Evolutionary conservation across 2,888 invertebrate genomes (phyloP), one percentile per base, ranked within the genome.

Genomic region (Yponomeuta sedellus): DNA sequence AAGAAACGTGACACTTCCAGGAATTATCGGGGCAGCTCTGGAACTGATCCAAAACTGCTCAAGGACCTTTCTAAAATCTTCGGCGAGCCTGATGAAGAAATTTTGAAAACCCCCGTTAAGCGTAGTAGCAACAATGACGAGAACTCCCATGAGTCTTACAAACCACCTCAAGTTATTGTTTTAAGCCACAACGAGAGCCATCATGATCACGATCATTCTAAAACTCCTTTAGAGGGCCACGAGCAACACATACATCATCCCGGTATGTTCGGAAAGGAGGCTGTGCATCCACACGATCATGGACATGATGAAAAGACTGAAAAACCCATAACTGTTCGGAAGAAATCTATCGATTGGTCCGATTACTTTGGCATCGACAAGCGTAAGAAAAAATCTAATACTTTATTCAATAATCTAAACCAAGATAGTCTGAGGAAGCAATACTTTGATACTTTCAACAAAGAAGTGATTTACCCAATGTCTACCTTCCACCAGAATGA

Each of bases 281-380:
- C 71, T 57, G 66, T 58, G 10, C 63, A 63, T 39, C 20, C 28
- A 22, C 61, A 63, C 16, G 56, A 39, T 40, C 61, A 44, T 16
- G 64, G 56, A 40, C 57, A 66, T 44, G n/a, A 25, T 12, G 12
- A 52, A 3, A 16, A 52, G 16, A 70, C 77, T 25, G 91, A 92
- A 44, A 92, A 91, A 71, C 86, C 90, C 10, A 89, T 93, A 58
- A 87, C 89, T 34, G 81, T 96, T 10, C 94, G 94, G 70, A 96
- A 97, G 83, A 97, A 97, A 80, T 96, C 96, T 0, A 93, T 97
- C 68, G 94, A 97, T 75, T 97, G 97, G 97, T 95, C 96, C 0
- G 94, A 96, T 74, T 97, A 97, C 77, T 97, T 97, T 76, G 97
- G 97, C 0, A 93, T 96, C 69, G 96, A 97, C 79, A 93, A 28